Conservation (phyloP, 2,113 vertebrate species). For the Plectropomus leopardus region DNA sequence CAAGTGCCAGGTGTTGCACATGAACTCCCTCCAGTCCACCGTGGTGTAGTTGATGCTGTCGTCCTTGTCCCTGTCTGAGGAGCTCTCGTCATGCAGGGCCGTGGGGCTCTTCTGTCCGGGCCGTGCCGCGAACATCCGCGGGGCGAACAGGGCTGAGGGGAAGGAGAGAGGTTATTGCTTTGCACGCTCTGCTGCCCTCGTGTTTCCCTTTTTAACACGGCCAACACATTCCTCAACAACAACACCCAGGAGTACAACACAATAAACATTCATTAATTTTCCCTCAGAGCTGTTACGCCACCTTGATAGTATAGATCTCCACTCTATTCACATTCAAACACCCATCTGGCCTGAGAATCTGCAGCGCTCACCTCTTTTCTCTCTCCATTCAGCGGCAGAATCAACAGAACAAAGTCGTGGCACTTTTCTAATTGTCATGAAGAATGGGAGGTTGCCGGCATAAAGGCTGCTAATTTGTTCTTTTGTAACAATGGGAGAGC, state of each 20-base stretch:
- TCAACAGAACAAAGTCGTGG: conserved; percentile 23
- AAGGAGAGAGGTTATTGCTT: background rate
- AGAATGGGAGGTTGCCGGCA: conserved; percentile 17
- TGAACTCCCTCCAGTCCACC: conserved; percentile 98
- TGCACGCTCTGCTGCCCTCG: background rate
- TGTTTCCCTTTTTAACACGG: conserved; percentile 20
- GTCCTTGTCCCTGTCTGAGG: conserved; percentile 88
- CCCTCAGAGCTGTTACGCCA: background rate
- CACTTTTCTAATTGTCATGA: conserved; percentile 35
- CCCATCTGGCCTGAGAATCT: conserved; percentile 1
- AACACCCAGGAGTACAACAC: background rate
- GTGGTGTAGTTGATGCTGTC: conserved; percentile 93
- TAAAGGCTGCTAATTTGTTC: conserved; percentile 48
- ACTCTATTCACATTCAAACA: conserved; percentile 39
- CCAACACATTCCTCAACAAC: conserved; percentile 22
- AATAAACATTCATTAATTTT: conserved; percentile 17
- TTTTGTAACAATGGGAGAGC: conserved; percentile 32
- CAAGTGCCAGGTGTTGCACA: conserved; percentile 99
- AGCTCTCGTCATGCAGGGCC: conserved; percentile 87
- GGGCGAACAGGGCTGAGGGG: conserved; percentile 91
- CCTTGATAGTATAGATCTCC: background rate
- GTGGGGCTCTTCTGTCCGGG: conserved; percentile 95
- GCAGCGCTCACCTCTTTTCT: background rate
- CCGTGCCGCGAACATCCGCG: conserved; percentile 90
- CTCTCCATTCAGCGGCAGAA: conserved; percentile 20